A percentile compares a stretch with the other conserved stretches of the same genome.
Evolutionary conservation across 2,113 vertebrate genomes (phyloP).

Genomic region (Lepidothrix coronata): DNA sequence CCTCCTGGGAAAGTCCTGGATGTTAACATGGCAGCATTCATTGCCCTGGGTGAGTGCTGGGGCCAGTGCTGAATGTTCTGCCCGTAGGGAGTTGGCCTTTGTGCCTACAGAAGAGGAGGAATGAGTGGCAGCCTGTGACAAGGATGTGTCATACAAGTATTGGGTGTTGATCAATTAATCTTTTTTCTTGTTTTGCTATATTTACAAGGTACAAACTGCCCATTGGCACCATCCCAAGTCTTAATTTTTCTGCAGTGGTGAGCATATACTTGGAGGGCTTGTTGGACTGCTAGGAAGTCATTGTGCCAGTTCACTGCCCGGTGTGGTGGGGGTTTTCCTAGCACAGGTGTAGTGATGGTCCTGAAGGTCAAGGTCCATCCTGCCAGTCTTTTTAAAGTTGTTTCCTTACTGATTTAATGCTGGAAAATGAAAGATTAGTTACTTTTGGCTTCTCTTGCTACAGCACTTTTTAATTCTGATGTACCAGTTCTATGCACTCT

Average conservation of each 20-base stretch:
- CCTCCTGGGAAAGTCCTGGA: background rate
- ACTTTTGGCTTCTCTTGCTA: background rate
- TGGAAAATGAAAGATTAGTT: background rate
- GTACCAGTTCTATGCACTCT: background rate
- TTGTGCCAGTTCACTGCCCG: background rate
- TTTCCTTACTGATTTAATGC: background rate
- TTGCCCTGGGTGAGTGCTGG: background rate
- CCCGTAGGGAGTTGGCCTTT: background rate
- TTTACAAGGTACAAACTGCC: background rate
- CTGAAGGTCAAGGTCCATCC: background rate
- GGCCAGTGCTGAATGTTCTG: background rate
- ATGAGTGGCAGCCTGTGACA: background rate
- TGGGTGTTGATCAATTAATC: background rate
- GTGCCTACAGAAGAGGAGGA: background rate
- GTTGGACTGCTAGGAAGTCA: background rate
- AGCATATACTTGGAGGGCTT: background rate
- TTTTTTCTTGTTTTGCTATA: background rate
- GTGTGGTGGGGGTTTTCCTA: background rate
- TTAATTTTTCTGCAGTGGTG: background rate
- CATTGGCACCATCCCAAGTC: background rate
- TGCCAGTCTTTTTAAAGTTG: background rate
- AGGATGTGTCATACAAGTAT: background rate
- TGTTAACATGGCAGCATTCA: rapidly evolving
- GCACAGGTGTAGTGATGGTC: background rate
- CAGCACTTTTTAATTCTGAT: background rate